phyloP scores from a whole-genome alignment of 2,888 invertebrate genomes.

The Bhutanitis thaidina region DNA sequence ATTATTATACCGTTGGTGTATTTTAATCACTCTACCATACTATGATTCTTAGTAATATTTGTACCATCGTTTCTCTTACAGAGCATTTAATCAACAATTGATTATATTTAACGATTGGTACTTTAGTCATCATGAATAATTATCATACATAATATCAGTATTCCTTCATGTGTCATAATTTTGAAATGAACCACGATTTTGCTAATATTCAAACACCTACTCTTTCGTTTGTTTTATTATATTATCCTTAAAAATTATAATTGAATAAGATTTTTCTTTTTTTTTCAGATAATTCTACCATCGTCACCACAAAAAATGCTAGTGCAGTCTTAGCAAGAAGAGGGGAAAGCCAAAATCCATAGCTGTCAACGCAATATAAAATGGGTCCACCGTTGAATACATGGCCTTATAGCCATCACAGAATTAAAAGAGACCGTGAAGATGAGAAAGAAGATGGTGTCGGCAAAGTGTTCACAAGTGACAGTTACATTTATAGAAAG shows the following conservation, averaged over 20 bases:
- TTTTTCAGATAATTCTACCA: conserved; percentile 43
- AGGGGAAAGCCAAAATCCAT: conserved; percentile 3
- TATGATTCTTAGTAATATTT: conserved; percentile 3
- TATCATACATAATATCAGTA: no score
- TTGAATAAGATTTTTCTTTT: conserved; percentile 19
- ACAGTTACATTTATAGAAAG: conserved; percentile 35
- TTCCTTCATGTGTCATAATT: no score
- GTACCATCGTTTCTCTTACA: neutral
- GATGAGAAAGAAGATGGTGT: conserved; percentile 23
- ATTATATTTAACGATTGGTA: no score
- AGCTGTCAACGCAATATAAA: conserved; percentile 22
- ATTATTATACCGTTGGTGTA: neutral
- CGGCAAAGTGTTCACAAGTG: conserved; percentile 33
- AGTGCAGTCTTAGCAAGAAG: conserved; percentile 42
- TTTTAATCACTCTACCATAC: neutral
- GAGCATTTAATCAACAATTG: no score
- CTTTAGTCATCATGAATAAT: no score
- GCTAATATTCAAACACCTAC: no score
- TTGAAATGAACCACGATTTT: no score
- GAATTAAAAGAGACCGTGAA: conserved; percentile 19
- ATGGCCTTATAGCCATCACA: conserved; percentile 54
- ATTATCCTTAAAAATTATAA: no score
- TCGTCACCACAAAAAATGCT: conserved; percentile 30
- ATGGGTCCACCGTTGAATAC: conserved; percentile 64
- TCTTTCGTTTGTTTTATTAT: no score